Evolutionary conservation across 2,113 vertebrate species (phyloP).

Genomic region (Neodon shergylaensis): DNA sequence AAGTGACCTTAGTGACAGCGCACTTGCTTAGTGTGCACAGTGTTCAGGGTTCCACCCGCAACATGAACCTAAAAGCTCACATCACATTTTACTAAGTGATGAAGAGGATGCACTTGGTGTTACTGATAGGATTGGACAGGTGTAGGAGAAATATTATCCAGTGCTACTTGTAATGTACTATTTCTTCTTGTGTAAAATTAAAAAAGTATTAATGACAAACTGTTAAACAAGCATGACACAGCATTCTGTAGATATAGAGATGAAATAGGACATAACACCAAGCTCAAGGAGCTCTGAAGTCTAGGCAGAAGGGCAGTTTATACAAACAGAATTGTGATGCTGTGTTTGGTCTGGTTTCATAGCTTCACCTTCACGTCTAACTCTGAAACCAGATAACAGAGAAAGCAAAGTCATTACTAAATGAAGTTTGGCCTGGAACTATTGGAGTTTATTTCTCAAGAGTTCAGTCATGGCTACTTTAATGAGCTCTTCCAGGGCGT

Average conservation of each 20-base stretch:
- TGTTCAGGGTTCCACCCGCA: not conserved
- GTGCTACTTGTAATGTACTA: not conserved
- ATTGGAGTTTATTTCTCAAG: not conserved
- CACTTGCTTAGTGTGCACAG: not conserved
- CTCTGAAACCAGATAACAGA: not conserved
- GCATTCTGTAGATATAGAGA: not conserved
- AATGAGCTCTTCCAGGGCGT: not conserved
- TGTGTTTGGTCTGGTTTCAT: not conserved
- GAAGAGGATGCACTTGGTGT: not conserved
- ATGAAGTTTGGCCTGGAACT: not conserved
- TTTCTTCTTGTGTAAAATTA: slow-evolving; percentile 5
- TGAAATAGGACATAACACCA: slow-evolving; percentile 2
- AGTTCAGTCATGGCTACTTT: not conserved
- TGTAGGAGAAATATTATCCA: slow-evolving; percentile 26
- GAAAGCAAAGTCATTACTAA: not conserved
- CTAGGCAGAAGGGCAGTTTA: not conserved
- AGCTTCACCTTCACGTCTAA: not conserved
- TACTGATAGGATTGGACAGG: not conserved
- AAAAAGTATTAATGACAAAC: not conserved
- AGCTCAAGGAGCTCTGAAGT: not conserved
- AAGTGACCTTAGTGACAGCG: not conserved
- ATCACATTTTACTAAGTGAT: not conserved
- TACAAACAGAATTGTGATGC: not conserved
- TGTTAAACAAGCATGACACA: not conserved
- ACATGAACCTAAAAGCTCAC: not conserved